These are phyloP conservation scores for Staurois parvus DNA, from an alignment of 2,797 vertebrate species.

Conservation along the genomic window DNA sequence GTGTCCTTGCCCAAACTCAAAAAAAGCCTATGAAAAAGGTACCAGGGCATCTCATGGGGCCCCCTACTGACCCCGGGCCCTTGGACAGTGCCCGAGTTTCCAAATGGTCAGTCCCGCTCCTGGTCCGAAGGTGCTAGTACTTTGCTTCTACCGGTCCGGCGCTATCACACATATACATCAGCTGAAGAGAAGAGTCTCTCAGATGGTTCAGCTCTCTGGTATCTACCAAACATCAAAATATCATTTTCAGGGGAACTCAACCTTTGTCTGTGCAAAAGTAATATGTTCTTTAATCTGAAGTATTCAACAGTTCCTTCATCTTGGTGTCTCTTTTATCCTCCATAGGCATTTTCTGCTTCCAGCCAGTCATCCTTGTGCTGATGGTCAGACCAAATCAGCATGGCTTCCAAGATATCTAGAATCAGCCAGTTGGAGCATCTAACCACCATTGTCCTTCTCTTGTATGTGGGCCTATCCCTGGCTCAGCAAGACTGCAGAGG, in stretches of 20 bases:
- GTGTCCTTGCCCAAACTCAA: too few species aligned
- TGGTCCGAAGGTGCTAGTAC: too few species aligned
- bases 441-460: slow-evolving; percentile 65
- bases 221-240: not conserved
- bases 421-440: not conserved
- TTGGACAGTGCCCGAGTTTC: too few species aligned
- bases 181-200: too few species aligned
- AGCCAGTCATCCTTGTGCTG: not conserved
- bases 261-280: not conserved
- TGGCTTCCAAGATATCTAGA: slow-evolving; percentile 21
- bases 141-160: too few species aligned
- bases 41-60: too few species aligned
- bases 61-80: too few species aligned
- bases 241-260: not conserved
- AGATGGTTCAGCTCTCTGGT: too few species aligned
- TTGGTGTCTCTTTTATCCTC: not conserved
- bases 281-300: not conserved
- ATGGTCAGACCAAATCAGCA: not conserved
- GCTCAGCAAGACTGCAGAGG: slow-evolving; percentile 86
- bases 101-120: too few species aligned
- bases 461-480: slow-evolving; percentile 52
- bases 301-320: not conserved
- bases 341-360: not conserved
- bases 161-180: too few species aligned
- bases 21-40: too few species aligned